Conservation (phyloP, 2,888 invertebrate genomes). For the Acanthoscelides obtectus region DNA sequence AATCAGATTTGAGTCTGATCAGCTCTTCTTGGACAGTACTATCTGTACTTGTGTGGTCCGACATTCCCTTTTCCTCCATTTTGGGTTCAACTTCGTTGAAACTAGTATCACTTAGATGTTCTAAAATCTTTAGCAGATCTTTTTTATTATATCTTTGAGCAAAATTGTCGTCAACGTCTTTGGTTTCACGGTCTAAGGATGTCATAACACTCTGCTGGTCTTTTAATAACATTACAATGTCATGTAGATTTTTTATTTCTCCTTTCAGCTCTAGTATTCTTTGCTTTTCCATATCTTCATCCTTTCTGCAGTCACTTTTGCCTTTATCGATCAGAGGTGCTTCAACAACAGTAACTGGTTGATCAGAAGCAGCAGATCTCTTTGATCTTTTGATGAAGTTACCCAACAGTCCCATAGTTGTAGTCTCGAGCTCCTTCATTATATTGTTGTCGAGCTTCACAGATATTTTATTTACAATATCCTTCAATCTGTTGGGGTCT, state of each 20-base stretch:
- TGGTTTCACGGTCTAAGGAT: conserved; percentile 23
- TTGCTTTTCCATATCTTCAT: conserved; percentile 12
- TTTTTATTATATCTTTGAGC: conserved; percentile 14
- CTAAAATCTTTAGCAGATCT: conserved; percentile 14
- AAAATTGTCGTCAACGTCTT: conserved; percentile 11
- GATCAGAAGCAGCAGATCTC: neutral
- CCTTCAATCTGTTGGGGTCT: neutral
- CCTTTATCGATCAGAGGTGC: neutral
- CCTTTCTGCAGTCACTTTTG: neutral
- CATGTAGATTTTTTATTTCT: conserved; percentile 38
- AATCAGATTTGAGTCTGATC: conserved; percentile 21
- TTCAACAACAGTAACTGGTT: neutral
- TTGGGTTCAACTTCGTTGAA: conserved; percentile 5
- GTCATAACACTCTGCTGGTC: conserved; percentile 38
- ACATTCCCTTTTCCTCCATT: neutral
- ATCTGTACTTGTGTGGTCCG: conserved; percentile 5
- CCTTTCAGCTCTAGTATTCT: conserved; percentile 32
- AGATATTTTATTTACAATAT: neutral
- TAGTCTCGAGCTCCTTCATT: neutral
- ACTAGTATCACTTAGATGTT: conserved; percentile 14
- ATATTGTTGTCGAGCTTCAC: neutral
- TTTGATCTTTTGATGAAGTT: neutral
- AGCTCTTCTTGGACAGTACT: conserved; percentile 20
- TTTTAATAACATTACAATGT: conserved; percentile 35
- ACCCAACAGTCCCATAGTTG: neutral